Evolutionary conservation across 53 echinoderm and acorn worm species (phyloP), one percentile per base, ranked within the genome.

Genomic region (Crossaster papposus): DNA sequence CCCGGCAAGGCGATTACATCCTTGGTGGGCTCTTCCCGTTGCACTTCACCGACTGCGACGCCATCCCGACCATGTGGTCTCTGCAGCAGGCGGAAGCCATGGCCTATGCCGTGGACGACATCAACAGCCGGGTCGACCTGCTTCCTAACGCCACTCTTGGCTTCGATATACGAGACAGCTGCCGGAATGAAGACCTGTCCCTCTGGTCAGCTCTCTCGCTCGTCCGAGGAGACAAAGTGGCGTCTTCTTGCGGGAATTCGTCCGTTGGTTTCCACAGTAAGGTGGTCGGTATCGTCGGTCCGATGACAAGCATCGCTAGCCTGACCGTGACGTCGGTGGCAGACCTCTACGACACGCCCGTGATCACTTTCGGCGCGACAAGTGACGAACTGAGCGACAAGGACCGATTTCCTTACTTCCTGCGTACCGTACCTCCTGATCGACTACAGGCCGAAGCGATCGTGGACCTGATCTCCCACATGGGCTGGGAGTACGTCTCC

Each of bases 341-440:
- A 14, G 78, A 78, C 55, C 54, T 91, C 26, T 77, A 65, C 58
- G 65, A 78, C 18, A n/a, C 76, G 6, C 91, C 91, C 1, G 68
- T 79, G 51, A 85, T 91, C 8, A 36, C 91, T 1, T 65, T 23
- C 54, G 83, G 54, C 28, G 91, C 91, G 17, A 91, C 84, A 22
- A 91, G 91, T 18, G 83, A 91, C 30, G 91, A 91, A 53, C 79
- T 91, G 50, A 91, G 91, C 78, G 85, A 83, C 32, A 91, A 91
- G 70, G n/a, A 36, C 14, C 64, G 91, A 28, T 91, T 91, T 24
- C 78, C 83, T 34, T 91, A 76, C 54, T 91, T 91, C 70, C 70
- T 79, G n/a, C 91, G 91, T 23, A 79, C 91, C 51, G 91, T 91
- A 23, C 91, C 91, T 6, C 84, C 91, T 2, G 91, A 91, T 44